Conservation (phyloP, 2,113 vertebrate species). For the Chaetodon trifascialis region DNA sequence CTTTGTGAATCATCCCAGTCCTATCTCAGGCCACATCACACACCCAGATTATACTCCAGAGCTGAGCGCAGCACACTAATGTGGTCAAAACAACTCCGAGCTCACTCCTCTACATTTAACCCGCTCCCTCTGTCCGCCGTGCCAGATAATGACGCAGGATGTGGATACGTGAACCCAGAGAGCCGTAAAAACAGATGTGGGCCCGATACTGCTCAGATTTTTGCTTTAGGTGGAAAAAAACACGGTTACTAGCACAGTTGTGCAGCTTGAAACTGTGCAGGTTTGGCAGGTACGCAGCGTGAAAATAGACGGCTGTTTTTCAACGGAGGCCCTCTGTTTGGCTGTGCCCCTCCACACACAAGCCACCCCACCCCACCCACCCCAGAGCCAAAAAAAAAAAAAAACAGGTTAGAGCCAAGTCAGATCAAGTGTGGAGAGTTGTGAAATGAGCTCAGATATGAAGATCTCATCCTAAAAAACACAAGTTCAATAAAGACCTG, state of each 20-base stretch:
- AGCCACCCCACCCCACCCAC: neutral
- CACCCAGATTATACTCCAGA: conserved; percentile 29
- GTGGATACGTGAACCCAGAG: conserved; percentile 65
- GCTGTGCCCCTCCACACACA: conserved; percentile 47
- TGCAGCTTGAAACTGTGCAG: conserved; percentile 71
- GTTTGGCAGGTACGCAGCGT: conserved; percentile 80
- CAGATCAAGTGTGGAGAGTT: conserved; percentile 26
- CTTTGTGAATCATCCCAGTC: conserved; percentile 62
- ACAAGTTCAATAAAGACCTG: neutral
- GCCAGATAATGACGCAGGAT: conserved; percentile 69
- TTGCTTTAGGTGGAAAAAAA: conserved; percentile 63
- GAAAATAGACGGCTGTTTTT: conserved; percentile 72
- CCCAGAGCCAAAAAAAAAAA: conserved; percentile 3
- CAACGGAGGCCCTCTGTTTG: conserved; percentile 63
- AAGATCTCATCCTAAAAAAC: conserved; percentile 33
- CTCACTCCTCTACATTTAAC: conserved; percentile 42
- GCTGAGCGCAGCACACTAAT: conserved; percentile 30
- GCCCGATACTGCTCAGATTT: conserved; percentile 55
- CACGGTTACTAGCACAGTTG: conserved; percentile 34
- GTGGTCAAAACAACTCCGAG: conserved; percentile 54
- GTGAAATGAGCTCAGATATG: conserved; percentile 24
- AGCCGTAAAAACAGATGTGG: conserved; percentile 73
- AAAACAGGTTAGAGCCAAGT: conserved; percentile 5
- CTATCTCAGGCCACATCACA: conserved; percentile 66
- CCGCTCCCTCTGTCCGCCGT: conserved; percentile 19